phyloP scores from a whole-genome alignment of 1,140 invertebrate genomes.

The Araneus ventricosus region DNA sequence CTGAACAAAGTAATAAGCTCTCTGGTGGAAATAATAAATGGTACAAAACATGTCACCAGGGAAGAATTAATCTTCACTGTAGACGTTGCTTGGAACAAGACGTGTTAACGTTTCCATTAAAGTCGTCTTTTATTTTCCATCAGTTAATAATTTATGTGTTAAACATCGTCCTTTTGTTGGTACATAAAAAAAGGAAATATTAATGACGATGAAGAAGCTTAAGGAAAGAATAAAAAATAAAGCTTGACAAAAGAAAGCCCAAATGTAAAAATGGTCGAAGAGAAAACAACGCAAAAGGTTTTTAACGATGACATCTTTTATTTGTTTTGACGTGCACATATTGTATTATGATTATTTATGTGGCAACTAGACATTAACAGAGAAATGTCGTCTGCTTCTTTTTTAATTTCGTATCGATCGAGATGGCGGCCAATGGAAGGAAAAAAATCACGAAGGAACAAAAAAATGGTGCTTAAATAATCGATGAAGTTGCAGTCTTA shows the following conservation, averaged over 20 bases:
- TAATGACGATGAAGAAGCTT: conserved; percentile 71
- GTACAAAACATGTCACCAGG: conserved; percentile 72
- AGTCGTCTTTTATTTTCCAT: conserved; percentile 69
- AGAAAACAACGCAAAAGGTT: conserved; percentile 71
- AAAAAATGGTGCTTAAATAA: not conserved
- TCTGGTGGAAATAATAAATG: conserved; percentile 74
- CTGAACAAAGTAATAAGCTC: conserved; percentile 72
- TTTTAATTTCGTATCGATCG: conserved; percentile 46
- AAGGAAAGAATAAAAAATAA: conserved; percentile 42
- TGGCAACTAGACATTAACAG: conserved; percentile 72
- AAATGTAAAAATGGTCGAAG: conserved; percentile 63
- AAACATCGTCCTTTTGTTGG: conserved; percentile 74
- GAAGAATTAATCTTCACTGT: conserved; percentile 70
- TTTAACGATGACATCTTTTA: conserved; percentile 75
- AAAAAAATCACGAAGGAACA: not conserved
- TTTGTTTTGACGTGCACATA: conserved; percentile 74
- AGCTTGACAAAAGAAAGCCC: conserved; percentile 49
- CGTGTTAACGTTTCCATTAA: conserved; percentile 74
- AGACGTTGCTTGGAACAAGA: conserved; percentile 66
- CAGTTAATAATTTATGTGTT: conserved; percentile 75
- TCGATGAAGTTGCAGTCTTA: not conserved
- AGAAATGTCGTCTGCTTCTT: conserved; percentile 65
- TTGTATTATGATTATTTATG: conserved; percentile 76
- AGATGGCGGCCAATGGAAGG: not conserved
- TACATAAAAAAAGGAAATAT: conserved; percentile 69